Conservation (phyloP, 2,797 vertebrate species). For the Cirrhinus mrigala region DNA sequence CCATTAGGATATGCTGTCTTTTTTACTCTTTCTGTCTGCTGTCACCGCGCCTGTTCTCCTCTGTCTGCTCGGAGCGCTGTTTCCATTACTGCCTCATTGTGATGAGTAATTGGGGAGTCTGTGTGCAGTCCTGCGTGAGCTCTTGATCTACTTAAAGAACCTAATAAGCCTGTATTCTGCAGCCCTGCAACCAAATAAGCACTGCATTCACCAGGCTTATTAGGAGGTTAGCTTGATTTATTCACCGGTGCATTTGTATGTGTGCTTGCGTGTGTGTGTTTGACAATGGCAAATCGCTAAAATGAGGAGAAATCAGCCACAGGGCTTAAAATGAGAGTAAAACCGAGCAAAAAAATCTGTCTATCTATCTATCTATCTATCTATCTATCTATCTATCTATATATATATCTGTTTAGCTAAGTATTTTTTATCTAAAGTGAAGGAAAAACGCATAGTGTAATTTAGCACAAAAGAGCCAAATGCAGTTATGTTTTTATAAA, state of each 20-base stretch:
- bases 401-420: background rate
- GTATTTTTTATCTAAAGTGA: background rate
- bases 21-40: constrained; percentile 29
- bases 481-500: too few species aligned
- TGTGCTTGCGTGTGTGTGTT: constrained; percentile 10
- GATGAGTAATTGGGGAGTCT: constrained; percentile 78
- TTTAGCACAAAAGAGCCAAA: background rate
- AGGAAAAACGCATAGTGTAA: background rate
- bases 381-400: background rate
- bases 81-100: constrained; percentile 78
- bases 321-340: background rate
- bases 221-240: constrained; percentile 83
- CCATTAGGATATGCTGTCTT: constrained; percentile 36
- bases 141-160: constrained; percentile 83
- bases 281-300: background rate
- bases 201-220: constrained; percentile 80
- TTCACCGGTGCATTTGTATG: constrained; percentile 65
- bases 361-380: background rate
- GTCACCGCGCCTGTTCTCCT: constrained; percentile 12
- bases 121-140: constrained; percentile 72
- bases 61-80: constrained; percentile 53
- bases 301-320: background rate
- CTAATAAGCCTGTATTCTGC: constrained; percentile 81
- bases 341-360: background rate
- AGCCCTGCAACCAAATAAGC: constrained; percentile 81